Evolutionary conservation across 2,888 invertebrate genomes (phyloP), one percentile per base, ranked within the genome.

Genomic region (Pheosia tremula): DNA sequence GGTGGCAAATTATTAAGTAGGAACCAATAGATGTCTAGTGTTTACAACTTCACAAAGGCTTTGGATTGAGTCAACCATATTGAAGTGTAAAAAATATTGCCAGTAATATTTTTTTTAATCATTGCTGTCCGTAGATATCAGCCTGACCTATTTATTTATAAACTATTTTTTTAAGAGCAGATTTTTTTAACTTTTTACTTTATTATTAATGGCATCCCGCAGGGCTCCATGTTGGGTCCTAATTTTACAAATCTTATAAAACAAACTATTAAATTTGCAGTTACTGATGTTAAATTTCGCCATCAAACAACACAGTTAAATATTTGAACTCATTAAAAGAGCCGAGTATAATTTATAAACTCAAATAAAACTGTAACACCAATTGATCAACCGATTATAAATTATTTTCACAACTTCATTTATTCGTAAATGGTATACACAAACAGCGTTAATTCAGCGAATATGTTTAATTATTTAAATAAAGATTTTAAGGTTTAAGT

Each of bases 381-480:
- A 79, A 77, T 68, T 67, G 3, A 74, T 67, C 70, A 84, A 82
- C 78, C 78, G 81, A 81, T 81, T 61, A 78, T 82, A 76, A 63
- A 77, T 79, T 77, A 38, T 79, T 70, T 78, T 74, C 69, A 81
- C 74, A 80, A 78, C 64, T 75, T 78, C 56, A 80, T 72, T 81
- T 75, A 74, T 78, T 59, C 74, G 65, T 72, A 70, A 80, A 74
- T 73, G 66, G 72, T 78, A 79, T 75, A 80, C 77, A 80, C 73
- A 78, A 74, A 79, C 75, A 72, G 66, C 10, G 13, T 56, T 56
- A n/a, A 37, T 54, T 54, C 37, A 10, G 2, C 3, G 4, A 24
- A 37, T 9, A 24, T 52, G 52, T 52, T 52, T 4, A 4, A 11
- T 3, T 36, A 36, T 36, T 37, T 7, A 47, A 47, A 47, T n/a